Evolutionary conservation across 2,113 vertebrate genomes (phyloP).

Genomic region (Xiphophorus hellerii): DNA sequence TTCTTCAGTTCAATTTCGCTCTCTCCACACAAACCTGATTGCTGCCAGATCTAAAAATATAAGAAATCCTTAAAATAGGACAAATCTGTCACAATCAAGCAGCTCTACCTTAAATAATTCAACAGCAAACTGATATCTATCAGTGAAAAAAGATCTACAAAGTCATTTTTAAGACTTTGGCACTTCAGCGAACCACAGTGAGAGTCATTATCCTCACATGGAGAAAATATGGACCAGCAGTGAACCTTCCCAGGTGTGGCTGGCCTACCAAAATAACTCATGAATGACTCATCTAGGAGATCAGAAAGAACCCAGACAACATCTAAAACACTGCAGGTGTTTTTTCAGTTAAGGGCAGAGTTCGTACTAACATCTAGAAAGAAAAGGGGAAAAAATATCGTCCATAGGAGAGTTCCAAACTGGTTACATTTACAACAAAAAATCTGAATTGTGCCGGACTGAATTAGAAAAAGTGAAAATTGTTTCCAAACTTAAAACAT

Average conservation of each 20-base stretch:
- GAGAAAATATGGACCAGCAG: not conserved
- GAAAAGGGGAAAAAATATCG: not conserved
- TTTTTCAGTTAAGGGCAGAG: not conserved
- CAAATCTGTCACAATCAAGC: too few species aligned
- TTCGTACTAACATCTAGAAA: not conserved
- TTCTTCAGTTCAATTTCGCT: too few species aligned
- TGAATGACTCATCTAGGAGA: not conserved
- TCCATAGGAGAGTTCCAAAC: not conserved
- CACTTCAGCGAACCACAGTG: not conserved
- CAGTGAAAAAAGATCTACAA: not conserved
- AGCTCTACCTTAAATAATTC: not conserved
- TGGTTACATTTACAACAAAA: not conserved
- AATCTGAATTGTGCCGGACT: not conserved
- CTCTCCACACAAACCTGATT: too few species aligned
- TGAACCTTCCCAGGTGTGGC: not conserved
- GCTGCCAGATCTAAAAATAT: too few species aligned
- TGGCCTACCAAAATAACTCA: not conserved
- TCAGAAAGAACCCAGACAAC: not conserved
- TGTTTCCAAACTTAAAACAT: not conserved
- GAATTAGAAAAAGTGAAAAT: not conserved
- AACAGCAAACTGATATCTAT: not conserved
- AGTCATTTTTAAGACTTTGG: not conserved
- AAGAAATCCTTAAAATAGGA: too few species aligned
- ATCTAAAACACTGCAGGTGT: not conserved
- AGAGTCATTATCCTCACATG: not conserved